These are phyloP conservation scores for Ophioderma brevispina DNA, from an alignment of 35 echinoderm and acorn worm species.

Conservation along the genomic window DNA sequence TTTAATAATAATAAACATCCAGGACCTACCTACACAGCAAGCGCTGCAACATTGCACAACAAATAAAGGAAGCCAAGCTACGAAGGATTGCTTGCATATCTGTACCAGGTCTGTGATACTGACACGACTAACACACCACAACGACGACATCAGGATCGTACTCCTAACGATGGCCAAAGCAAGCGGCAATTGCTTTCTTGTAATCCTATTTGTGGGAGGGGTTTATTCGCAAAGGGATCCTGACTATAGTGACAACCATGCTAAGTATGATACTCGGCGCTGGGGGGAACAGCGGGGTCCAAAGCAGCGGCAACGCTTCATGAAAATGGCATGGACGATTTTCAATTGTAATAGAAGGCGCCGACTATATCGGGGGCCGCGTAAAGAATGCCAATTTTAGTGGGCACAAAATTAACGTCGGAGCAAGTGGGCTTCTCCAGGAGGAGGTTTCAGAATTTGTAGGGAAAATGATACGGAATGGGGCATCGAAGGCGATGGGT, in stretches of 20 bases:
- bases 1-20: too few species aligned
- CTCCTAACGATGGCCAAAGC: too few species aligned
- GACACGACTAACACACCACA: too few species aligned
- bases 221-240: too few species aligned
- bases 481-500: not conserved
- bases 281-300: conserved; percentile 21
- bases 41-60: too few species aligned
- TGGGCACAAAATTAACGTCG: not conserved
- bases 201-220: too few species aligned
- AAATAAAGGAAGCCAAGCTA: too few species aligned
- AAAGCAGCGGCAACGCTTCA: conserved; percentile 23
- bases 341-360: conserved; percentile 56
- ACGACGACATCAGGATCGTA: too few species aligned
- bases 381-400: conserved; percentile 14
- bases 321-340: conserved; percentile 47
- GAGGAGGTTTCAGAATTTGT: not conserved
- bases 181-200: too few species aligned
- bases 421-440: not conserved
- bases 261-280: conserved; percentile 38
- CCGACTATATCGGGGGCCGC: conserved; percentile 28
- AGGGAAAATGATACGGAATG: not conserved
- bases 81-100: too few species aligned
- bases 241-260: conserved; percentile 14
- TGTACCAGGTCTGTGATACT: too few species aligned
- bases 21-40: too few species aligned